Percentiles rank a stretch among this genome's conserved stretches.
Conservation (phyloP, 2,113 vertebrate genomes). For the Urocolius indicus region DNA sequence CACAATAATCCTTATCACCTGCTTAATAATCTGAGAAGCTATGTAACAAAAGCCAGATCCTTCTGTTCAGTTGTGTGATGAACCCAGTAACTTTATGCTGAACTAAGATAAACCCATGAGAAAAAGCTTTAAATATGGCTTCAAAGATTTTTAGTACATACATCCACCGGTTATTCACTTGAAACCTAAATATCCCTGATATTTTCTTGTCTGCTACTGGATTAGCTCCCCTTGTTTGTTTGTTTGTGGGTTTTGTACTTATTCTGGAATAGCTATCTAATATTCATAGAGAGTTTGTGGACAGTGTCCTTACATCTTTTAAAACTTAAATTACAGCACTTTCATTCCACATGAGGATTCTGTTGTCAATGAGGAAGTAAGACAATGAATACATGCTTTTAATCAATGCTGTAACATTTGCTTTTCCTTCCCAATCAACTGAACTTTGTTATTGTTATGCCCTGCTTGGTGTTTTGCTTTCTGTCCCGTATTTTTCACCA, state of each 20-base stretch:
- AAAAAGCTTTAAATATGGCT: background rate
- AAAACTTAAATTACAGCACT: background rate
- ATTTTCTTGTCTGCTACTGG: background rate
- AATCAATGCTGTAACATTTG: background rate
- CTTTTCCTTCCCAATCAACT: background rate
- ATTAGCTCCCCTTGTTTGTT: background rate
- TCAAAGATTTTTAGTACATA: background rate
- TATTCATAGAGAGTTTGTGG: background rate
- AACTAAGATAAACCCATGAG: background rate
- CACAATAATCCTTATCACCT: background rate
- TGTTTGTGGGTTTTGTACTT: background rate
- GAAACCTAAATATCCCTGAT: background rate
- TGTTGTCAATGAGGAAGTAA: background rate
- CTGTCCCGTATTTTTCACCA: constrained; percentile 22
- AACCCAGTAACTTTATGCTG: background rate
- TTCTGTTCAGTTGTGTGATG: background rate
- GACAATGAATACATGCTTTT: background rate
- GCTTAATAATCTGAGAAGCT: background rate
- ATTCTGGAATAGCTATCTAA: background rate
- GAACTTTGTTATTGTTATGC: background rate
- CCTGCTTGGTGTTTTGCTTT: constrained; percentile 8
- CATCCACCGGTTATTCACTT: background rate
- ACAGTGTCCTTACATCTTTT: background rate
- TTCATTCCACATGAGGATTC: background rate
- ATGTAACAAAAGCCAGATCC: background rate